Evolutionary conservation across 1,140 invertebrate genomes (phyloP), one percentile per base, ranked within the genome.

Genomic region (Procambarus virginalis): DNA sequence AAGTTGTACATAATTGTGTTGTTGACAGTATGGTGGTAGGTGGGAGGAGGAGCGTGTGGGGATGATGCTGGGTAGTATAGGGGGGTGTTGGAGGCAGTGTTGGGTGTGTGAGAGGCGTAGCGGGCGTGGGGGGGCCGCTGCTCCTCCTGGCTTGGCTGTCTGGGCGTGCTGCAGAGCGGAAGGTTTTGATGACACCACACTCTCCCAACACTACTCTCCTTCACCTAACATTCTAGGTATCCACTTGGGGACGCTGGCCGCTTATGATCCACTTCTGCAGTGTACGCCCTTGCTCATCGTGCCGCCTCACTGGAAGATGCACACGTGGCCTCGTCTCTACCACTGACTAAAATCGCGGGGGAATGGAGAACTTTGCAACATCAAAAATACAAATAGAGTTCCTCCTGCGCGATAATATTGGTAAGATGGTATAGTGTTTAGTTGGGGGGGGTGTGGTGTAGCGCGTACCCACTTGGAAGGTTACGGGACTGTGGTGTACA

Each of bases 401-500:
- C 51, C 51, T 55, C 12, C 8, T 9, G 12, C 12, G 8, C 12
- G 51, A 55, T 55, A 55, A 55, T 55, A 9, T 55, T 55, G 12
- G 12, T 55, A 55, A 55, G 51, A 55, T 55, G 2, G 51, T 55
- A 55, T 8, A 8, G 4, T 55, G 51, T 55, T 2, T 55, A 55
- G 12, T 55, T 0, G 51, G 51, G 51, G 8, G 51, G 51, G 60
- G 12, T 8, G 5, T 34, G n/a, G 68, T 73, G 68, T 34, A 34
- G 48, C 34, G 55, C 55, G 55, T 51, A 83, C 81, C 81, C 70
- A 83, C 81, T 83, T 83, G 58, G 22, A 46, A n/a, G 81, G 46
- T 83, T 83, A 83, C 81, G 81, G 81, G 81, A 83, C 81, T 83
- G 22, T 83, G 81, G 81, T 83, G 34, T 60, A 83, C 81, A 83